These are phyloP conservation scores for Papilio polytes DNA, from an alignment of 1,140 invertebrate species.

Conservation along the genomic window DNA sequence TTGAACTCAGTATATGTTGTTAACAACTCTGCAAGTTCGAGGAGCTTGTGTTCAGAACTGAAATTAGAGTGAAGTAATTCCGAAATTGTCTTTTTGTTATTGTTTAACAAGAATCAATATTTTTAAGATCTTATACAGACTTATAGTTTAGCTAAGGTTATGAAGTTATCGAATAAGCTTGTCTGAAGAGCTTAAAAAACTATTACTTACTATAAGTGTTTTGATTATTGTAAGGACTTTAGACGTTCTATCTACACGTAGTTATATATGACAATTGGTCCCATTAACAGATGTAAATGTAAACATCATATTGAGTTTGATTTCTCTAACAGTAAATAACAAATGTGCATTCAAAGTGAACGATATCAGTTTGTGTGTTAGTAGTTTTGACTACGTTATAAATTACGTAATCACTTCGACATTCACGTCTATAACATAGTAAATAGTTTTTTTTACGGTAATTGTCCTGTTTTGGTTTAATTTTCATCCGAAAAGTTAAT, in stretches of 20 bases:
- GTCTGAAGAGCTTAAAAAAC: too few relatives aligned
- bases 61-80: neutral
- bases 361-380: neutral
- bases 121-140: too few relatives aligned
- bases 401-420: too few relatives aligned
- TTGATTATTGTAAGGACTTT: too few relatives aligned
- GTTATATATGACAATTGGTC: too few relatives aligned
- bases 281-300: neutral
- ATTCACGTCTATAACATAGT: too few relatives aligned
- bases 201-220: too few relatives aligned
- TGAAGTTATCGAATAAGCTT: too few relatives aligned
- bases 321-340: neutral
- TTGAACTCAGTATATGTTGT: neutral
- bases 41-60: neutral
- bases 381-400: too few relatives aligned
- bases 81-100: neutral
- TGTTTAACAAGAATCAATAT: neutral
- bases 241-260: too few relatives aligned
- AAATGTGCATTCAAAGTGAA: neutral
- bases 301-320: neutral
- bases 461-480: neutral
- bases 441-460: neutral
- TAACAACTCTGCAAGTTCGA: slow-evolving; percentile 4
- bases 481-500: neutral
- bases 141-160: too few relatives aligned